Evolutionary conservation across 2,888 invertebrate genomes (phyloP).

Genomic region (Apantesis nais): DNA sequence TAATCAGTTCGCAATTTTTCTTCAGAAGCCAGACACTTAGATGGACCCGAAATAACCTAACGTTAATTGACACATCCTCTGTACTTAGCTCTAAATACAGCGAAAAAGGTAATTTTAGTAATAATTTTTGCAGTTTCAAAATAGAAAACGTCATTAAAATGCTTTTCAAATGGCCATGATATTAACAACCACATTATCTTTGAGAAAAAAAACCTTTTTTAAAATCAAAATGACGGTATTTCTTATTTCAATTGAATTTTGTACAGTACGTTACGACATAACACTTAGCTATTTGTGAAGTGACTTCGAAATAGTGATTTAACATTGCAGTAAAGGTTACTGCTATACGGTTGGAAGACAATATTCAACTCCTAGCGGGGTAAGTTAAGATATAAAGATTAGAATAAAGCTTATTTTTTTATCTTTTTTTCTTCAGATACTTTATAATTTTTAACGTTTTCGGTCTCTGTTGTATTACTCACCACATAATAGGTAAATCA

Average conservation of each 20-base stretch:
- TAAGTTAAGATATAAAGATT: neutral
- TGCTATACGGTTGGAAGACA: neutral
- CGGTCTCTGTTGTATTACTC: neutral
- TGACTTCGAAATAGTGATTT: neutral
- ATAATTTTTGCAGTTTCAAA: neutral
- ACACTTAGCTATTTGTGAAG: neutral
- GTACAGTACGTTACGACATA: neutral
- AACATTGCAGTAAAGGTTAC: neutral
- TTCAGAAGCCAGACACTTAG: neutral
- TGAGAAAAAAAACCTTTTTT: neutral
- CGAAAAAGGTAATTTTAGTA: neutral
- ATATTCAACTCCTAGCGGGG: neutral
- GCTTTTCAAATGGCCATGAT: too few relatives aligned
- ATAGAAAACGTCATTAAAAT: too few relatives aligned
- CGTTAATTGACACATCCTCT: neutral
- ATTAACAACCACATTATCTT: too few relatives aligned
- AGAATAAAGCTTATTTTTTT: neutral
- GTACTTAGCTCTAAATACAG: neutral
- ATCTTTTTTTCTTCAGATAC: too few relatives aligned
- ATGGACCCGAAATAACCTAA: neutral
- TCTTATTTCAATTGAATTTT: neutral
- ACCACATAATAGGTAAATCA: constrained; percentile 14
- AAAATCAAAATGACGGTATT: neutral
- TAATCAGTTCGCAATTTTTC: neutral
- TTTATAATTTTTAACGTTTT: too few relatives aligned